Conservation (phyloP, 1,140 invertebrate species). For the Drosophila funebris region DNA sequence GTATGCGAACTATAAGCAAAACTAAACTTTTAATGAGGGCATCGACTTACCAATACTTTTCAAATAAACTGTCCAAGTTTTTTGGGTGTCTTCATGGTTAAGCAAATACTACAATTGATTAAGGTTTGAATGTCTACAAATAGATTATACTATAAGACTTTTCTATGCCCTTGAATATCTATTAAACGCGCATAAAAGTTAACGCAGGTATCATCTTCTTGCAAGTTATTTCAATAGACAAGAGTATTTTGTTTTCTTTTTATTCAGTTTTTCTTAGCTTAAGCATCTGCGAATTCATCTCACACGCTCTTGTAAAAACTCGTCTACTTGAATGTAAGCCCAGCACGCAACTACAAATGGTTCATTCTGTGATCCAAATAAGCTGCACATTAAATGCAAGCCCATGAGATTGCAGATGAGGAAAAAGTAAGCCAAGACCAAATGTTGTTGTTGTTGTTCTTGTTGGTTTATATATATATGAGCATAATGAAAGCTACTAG, state of each 20-base stretch:
- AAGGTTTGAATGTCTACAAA: neutral
- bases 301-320: neutral
- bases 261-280: neutral
- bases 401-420: conserved; percentile 18
- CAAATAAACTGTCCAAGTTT: conserved; percentile 7
- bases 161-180: neutral
- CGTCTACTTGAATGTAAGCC: conserved; percentile 20
- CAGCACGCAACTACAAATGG: conserved; percentile 23
- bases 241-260: neutral
- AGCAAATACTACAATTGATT: neutral
- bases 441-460: conserved; percentile 16
- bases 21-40: conserved; percentile 21
- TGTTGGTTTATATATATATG: neutral
- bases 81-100: neutral
- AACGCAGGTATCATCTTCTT: neutral
- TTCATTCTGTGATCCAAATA: conserved; percentile 35
- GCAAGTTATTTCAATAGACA: conserved; percentile 4
- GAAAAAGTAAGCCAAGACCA: conserved; percentile 43
- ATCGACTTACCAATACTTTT: conserved; percentile 29
- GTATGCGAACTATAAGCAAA: conserved; percentile 7
- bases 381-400: conserved; percentile 42
- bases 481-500: conserved; percentile 65
- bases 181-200: neutral
- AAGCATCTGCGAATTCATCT: conserved; percentile 22
- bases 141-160: no score